Base-by-base conservation (phyloP, 2,113 vertebrate genomes). In the Sinocyclocheilus anophthalmus region DNA sequence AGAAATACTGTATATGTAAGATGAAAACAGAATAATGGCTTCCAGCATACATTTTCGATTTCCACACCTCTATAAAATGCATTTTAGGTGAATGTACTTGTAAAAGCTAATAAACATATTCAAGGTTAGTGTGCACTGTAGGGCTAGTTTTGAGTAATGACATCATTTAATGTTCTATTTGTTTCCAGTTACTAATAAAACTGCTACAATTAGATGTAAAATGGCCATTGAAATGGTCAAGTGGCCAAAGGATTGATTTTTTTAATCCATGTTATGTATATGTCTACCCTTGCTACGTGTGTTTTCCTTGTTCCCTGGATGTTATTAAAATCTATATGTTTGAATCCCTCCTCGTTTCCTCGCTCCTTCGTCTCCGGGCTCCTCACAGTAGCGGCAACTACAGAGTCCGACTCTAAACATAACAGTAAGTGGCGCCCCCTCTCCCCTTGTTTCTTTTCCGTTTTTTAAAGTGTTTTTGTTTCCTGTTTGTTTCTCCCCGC, bases 151-250 rank as follows among this genome's bases (percentile, higher is more conserved):
- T 45, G 78, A 63, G 22, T 5, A 45, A 73, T 45, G 42, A 33
- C 63, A 69, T 69, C 14, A 67, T 45, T 45, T 11, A 45, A 45
- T 45, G 42, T 45, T 42, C 42, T 42, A 42, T 42, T 42, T 42
- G 42, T 42, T 45, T 48, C 11, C 45, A 48, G 2, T 81, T 53
- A 53, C 24, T 26, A 55, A 77, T 77, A 18, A 76, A 30, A 12
- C 48, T 55, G 3, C 24, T 42, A 33, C 18, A 48, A 78, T 42
- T 59, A 30, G 53, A 65, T 37, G 33, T 14, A 55, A 87, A 79
- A 94, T 92, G 92, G 91, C 91, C 91, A 37, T 18, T 33, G 30
- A 33, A 33, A 69, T 69, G 14, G 42, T 42, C 42, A 42, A 45
- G 13, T 18, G 26, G 33, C 6, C 6, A 33, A 69, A 16, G 63